Percentiles rank a stretch among this genome's conserved stretches.
These are phyloP conservation scores for Corapipo altera DNA, from an alignment of 2,113 vertebrate genomes.

Conservation along the genomic window DNA sequence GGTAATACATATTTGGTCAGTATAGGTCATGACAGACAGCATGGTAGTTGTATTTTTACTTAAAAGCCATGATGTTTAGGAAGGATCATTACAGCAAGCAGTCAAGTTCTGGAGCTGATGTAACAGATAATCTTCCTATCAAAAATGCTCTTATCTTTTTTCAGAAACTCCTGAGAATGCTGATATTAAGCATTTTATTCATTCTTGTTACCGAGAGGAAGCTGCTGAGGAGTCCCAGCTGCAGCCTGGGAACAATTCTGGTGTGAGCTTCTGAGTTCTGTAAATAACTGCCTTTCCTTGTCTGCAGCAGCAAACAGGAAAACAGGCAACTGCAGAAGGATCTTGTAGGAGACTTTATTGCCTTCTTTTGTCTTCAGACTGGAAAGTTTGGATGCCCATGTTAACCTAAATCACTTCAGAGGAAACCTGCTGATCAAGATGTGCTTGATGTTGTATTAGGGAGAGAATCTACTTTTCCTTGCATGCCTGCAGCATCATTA, in stretches of 20 bases:
- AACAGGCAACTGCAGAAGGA: not conserved
- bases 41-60: not conserved
- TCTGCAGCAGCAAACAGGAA: not conserved
- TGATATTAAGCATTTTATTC: conserved; percentile 13
- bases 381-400: not conserved
- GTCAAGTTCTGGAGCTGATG: not conserved
- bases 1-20: not conserved
- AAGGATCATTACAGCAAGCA: not conserved
- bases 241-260: not conserved
- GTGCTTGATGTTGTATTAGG: not conserved
- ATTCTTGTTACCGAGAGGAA: not conserved
- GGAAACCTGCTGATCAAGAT: not conserved
- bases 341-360: not conserved
- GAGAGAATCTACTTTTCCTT: not conserved
- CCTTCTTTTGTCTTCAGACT: not conserved
- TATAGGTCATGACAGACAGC: not conserved
- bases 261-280: not conserved
- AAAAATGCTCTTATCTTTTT: not conserved
- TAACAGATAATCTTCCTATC: not conserved
- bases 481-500: not conserved
- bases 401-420: not conserved
- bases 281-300: not conserved
- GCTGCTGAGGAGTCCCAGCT: conserved; percentile 18
- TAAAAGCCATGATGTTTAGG: not conserved
- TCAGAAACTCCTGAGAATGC: not conserved